phyloP scores from a whole-genome alignment of 2,888 invertebrate species.

The Acanthopleura granulata region DNA sequence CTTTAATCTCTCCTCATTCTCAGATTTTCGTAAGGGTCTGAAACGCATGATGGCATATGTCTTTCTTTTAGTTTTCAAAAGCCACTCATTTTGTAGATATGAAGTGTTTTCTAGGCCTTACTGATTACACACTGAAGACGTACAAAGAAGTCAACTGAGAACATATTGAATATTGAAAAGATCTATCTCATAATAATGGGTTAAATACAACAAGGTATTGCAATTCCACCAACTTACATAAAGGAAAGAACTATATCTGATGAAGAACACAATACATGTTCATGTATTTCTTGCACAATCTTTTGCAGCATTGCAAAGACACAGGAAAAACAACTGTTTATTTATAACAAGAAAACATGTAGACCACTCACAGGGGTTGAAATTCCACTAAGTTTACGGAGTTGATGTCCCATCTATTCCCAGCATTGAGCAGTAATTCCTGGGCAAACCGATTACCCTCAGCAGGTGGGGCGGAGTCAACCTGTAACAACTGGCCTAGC shows the following conservation, averaged over 20 bases:
- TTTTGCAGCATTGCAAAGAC: not conserved
- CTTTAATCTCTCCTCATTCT: constrained; percentile 50
- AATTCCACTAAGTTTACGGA: constrained; percentile 73
- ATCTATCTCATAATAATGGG: no score
- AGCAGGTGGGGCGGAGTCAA: constrained; percentile 81
- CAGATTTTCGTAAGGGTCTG: constrained; percentile 41
- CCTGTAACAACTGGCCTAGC: constrained; percentile 75
- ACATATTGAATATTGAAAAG: no score
- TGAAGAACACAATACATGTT: not conserved
- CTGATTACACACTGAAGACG: no score
- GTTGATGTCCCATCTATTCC: constrained; percentile 74
- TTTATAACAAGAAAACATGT: not conserved
- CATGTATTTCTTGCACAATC: not conserved
- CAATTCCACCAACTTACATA: no score
- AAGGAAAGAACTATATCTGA: no score
- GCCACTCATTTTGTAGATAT: no score
- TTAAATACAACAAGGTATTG: no score
- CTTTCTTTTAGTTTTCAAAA: no score
- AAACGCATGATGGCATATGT: no score
- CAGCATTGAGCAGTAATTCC: constrained; percentile 59
- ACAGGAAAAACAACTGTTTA: not conserved
- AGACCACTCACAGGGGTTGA: constrained; percentile 52
- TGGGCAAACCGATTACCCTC: constrained; percentile 71
- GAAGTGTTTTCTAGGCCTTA: no score
- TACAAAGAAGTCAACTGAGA: no score